Percentiles rank a stretch among this genome's conserved stretches.
Conservation (phyloP, 2,113 vertebrate species). For the Neomonachus schauinslandi region DNA sequence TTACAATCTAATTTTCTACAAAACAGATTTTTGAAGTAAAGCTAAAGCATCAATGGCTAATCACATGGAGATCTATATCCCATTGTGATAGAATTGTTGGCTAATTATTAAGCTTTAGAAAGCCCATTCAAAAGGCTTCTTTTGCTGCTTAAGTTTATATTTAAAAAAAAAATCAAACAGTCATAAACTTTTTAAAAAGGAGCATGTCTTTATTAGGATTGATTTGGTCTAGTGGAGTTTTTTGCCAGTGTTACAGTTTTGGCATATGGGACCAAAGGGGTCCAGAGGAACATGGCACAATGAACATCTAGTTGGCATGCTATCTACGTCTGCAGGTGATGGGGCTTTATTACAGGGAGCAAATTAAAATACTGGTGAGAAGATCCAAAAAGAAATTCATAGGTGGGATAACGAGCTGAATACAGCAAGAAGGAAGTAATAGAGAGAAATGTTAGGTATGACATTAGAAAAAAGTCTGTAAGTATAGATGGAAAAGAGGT, state of each 20-base stretch:
- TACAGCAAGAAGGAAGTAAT: not conserved
- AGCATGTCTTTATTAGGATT: slow-evolving; percentile 27
- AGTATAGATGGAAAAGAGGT: not conserved
- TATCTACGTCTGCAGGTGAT: not conserved
- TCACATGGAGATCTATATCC: not conserved
- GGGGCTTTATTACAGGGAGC: not conserved
- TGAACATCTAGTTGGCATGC: not conserved
- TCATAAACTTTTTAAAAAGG: slow-evolving; percentile 3
- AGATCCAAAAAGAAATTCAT: not conserved
- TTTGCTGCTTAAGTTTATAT: not conserved
- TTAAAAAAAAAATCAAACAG: not conserved
- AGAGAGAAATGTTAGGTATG: not conserved
- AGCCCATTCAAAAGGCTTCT: not conserved
- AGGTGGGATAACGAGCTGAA: not conserved
- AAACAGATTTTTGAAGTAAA: slow-evolving; percentile 26
- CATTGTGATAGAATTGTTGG: not conserved
- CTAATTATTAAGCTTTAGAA: slow-evolving; percentile 26
- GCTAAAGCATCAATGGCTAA: not conserved
- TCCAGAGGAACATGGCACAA: not conserved
- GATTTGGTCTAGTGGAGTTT: not conserved
- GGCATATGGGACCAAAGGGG: not conserved
- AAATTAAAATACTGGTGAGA: not conserved
- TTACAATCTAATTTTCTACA: not conserved
- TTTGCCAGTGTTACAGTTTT: not conserved
- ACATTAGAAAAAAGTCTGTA: not conserved